These are phyloP conservation scores for Xyrichtys novacula DNA, from an alignment of 2,797 vertebrate genomes.

Conservation along the genomic window DNA sequence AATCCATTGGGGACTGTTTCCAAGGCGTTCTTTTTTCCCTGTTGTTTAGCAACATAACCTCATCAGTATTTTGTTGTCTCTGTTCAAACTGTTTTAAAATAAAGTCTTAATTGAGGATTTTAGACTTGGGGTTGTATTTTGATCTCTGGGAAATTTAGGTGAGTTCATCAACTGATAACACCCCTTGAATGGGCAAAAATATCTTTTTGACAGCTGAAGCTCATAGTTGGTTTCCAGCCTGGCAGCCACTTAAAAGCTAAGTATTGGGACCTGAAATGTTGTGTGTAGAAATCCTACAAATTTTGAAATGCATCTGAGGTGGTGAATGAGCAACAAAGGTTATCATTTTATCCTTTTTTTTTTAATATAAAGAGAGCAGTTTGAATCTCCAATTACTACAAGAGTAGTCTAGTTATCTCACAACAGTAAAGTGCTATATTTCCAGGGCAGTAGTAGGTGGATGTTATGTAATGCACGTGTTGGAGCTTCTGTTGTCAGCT, in stretches of 20 bases:
- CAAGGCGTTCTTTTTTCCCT: too few species aligned
- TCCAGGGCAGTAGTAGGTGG: constrained; percentile 8
- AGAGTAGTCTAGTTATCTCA: constrained; percentile 1
- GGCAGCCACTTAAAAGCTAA: not conserved
- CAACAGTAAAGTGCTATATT: constrained; percentile 23
- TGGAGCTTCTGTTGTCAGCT: constrained; percentile 13
- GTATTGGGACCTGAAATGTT: not conserved
- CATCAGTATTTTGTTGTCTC: too few species aligned
- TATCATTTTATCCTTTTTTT: too few species aligned
- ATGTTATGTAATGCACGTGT: constrained; percentile 26
- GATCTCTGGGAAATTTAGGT: too few species aligned
- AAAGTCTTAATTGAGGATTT: too few species aligned
- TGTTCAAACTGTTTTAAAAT: too few species aligned
- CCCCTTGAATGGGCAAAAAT: not conserved
- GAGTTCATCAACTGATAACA: too few species aligned
- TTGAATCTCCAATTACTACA: not conserved
- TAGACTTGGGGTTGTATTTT: too few species aligned
- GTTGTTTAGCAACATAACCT: too few species aligned
- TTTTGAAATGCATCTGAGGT: not conserved
- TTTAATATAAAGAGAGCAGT: not conserved
- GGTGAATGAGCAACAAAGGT: not conserved
- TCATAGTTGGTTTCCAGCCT: not conserved
- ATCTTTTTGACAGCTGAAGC: not conserved
- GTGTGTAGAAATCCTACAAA: not conserved
- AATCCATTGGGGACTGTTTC: too few species aligned